These are phyloP conservation scores for Zapus hudsonius DNA, from an alignment of 2,113 vertebrate species.

Conservation along the genomic window DNA sequence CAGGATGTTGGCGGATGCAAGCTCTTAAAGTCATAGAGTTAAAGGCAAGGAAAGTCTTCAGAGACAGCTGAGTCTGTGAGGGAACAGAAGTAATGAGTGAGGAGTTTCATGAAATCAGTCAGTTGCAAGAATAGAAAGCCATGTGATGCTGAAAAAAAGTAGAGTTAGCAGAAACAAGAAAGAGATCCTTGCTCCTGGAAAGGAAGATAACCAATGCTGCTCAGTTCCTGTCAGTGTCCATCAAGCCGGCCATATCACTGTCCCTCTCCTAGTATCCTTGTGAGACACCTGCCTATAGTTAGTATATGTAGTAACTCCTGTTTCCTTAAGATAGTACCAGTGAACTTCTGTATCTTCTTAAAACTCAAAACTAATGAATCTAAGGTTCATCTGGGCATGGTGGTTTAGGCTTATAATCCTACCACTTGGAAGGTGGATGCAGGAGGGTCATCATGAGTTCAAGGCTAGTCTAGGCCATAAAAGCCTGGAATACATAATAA, in stretches of 20 bases:
- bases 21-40: not conserved
- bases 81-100: not conserved
- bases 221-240: not conserved
- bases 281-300: not conserved
- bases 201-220: not conserved
- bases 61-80: not conserved
- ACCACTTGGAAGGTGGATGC: not conserved
- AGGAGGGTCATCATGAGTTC: not conserved
- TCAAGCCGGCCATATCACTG: not conserved
- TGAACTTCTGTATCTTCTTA: slow-evolving; percentile 18
- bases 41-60: not conserved
- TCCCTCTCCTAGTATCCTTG: not conserved
- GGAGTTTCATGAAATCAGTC: not conserved
- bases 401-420: not conserved
- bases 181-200: not conserved
- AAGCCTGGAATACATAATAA: not conserved
- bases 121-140: slow-evolving; percentile 9
- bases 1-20: not conserved
- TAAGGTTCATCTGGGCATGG: not conserved
- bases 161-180: not conserved
- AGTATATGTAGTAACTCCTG: not conserved
- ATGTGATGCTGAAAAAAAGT: not conserved
- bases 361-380: not conserved
- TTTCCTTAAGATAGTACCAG: not conserved
- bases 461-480: not conserved